phyloP scores from a whole-genome alignment of 2,113 vertebrate species.

The Progne subis region DNA sequence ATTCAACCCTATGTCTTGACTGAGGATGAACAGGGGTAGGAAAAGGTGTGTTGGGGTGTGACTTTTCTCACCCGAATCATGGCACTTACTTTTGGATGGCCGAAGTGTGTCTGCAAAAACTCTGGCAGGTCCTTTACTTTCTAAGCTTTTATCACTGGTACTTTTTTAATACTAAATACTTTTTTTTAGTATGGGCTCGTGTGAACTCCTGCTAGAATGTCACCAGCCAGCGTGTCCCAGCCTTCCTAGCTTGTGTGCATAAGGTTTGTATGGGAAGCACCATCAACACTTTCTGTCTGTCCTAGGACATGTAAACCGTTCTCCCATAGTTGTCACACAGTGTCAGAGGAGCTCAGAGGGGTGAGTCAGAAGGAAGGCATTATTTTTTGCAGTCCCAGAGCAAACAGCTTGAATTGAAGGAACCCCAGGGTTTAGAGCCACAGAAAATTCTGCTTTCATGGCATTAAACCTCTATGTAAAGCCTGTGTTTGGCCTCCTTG shows the following conservation, averaged over 20 bases:
- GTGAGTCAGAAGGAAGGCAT: neutral
- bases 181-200: neutral
- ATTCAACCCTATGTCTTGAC: neutral
- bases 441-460: neutral
- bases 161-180: neutral
- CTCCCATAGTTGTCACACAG: neutral
- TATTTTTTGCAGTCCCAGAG: neutral
- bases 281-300: neutral
- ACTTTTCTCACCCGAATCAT: neutral
- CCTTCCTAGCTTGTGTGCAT: neutral
- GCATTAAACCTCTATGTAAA: neutral
- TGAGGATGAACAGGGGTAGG: neutral
- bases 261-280: neutral
- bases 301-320: neutral
- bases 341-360: neutral
- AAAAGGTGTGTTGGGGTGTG: neutral
- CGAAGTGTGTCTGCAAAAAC: neutral
- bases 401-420: neutral
- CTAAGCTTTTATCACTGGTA: neutral
- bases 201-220: neutral
- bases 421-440: neutral
- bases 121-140: neutral
- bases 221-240: neutral
- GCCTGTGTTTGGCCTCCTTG: neutral
- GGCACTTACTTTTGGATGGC: neutral